Conservation (phyloP, 2,888 invertebrate species). For the Amphipyra berbera region DNA sequence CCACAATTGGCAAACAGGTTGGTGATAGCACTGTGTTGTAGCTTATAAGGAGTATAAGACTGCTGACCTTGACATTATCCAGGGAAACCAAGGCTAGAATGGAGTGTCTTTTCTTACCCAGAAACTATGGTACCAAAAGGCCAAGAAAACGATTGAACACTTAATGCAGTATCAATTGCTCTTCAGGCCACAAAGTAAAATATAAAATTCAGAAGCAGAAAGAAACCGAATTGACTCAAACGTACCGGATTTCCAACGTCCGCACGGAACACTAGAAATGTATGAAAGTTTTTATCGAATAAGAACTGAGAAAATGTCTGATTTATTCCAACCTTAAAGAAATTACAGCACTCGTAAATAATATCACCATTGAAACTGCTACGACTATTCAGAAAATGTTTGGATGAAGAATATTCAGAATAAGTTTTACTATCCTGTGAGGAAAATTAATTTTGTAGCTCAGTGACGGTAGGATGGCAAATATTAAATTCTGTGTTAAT, state of each 20-base stretch:
- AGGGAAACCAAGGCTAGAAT: too few species aligned
- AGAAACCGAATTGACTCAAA: slow-evolving; percentile 44
- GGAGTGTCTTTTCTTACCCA: too few species aligned
- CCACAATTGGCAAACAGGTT: too few species aligned
- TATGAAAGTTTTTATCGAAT: slow-evolving; percentile 53
- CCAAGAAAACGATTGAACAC: slow-evolving; percentile 2
- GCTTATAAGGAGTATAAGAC: too few species aligned
- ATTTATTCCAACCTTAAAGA: slow-evolving; percentile 54
- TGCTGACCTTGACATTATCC: too few species aligned
- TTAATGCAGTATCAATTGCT: slow-evolving; percentile 21
- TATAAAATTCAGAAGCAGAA: slow-evolving; percentile 31
- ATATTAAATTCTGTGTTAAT: slow-evolving; percentile 43
- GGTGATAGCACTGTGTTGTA: too few species aligned
- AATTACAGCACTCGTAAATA: slow-evolving; percentile 52
- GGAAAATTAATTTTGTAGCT: slow-evolving; percentile 43
- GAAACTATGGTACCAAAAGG: too few species aligned
- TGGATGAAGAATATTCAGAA: slow-evolving; percentile 31
- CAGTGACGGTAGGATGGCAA: slow-evolving; percentile 12
- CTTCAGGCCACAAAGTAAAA: slow-evolving; percentile 32
- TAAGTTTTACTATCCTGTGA: slow-evolving; percentile 34
- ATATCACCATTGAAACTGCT: slow-evolving; percentile 48
- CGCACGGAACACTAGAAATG: slow-evolving; percentile 41
- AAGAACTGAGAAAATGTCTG: slow-evolving; percentile 42
- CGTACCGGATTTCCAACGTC: slow-evolving; percentile 34
- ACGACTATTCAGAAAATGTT: slow-evolving; percentile 42